phyloP scores from a whole-genome alignment of 1,140 invertebrate species.

The Leptopilina clavipes region DNA sequence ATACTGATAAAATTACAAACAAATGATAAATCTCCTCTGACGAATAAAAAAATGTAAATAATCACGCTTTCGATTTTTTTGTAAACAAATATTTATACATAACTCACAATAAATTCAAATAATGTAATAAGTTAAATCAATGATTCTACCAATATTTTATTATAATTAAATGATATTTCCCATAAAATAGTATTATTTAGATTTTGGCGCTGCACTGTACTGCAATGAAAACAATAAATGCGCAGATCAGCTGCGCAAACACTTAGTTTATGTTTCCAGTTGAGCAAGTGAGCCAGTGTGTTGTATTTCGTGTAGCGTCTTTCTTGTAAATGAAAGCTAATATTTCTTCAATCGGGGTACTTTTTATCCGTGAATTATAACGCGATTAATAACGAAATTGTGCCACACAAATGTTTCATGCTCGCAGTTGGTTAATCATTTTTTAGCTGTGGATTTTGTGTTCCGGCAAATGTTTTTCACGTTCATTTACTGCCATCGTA shows the following conservation, averaged over 20 bases:
- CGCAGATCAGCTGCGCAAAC: neutral
- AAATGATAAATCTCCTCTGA: no score
- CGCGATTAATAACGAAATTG: slow-evolving; percentile 3
- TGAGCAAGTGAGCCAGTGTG: neutral
- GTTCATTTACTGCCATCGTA: slow-evolving; percentile 36
- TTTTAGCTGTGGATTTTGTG: slow-evolving; percentile 26
- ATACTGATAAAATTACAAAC: slow-evolving; percentile 43
- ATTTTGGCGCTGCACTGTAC: neutral
- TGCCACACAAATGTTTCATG: neutral
- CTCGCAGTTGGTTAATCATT: slow-evolving; percentile 21
- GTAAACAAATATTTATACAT: neutral
- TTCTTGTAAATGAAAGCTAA: slow-evolving; percentile 28
- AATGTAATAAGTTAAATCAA: no score
- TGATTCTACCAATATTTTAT: no score
- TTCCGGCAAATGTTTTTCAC: slow-evolving; percentile 47
- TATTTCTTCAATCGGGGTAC: neutral
- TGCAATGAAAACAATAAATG: neutral
- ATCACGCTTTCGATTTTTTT: no score
- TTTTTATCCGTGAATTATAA: neutral
- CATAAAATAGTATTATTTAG: neutral
- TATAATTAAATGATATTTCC: neutral
- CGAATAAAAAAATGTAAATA: no score
- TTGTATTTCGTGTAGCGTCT: slow-evolving; percentile 24
- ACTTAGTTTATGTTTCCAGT: neutral
- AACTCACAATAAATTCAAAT: neutral